Conservation (phyloP, 2,888 invertebrate species). For the Lissonota sp. region DNA sequence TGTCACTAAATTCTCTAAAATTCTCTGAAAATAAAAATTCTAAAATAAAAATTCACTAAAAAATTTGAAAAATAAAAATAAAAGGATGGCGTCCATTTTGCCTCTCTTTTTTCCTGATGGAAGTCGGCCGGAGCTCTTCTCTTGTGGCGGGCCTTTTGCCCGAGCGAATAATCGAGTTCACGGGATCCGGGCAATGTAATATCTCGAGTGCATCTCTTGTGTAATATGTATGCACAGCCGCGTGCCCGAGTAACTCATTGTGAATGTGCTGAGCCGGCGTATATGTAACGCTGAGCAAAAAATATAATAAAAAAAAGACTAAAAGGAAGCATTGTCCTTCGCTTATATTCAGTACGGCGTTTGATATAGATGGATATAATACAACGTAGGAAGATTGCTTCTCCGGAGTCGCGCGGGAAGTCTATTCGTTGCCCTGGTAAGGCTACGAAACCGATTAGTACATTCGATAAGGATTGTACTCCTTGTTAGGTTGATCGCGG, state of each 20-base stretch:
- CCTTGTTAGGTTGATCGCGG: slow-evolving; percentile 75
- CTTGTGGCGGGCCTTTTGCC: slow-evolving; percentile 25
- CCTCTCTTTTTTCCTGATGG: neutral
- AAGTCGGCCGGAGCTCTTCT: neutral
- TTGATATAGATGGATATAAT: slow-evolving; percentile 56
- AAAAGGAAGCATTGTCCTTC: slow-evolving; percentile 70
- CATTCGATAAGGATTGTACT: slow-evolving; percentile 72
- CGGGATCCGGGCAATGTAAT: slow-evolving; percentile 58
- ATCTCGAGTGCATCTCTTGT: slow-evolving; percentile 61
- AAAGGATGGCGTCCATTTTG: neutral
- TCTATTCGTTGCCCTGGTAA: slow-evolving; percentile 77
- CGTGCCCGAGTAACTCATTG: slow-evolving; percentile 58
- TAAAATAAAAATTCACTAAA: too few species aligned
- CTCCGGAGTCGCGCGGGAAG: slow-evolving; percentile 66
- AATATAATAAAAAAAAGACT: slow-evolving; percentile 68
- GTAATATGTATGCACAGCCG: slow-evolving; percentile 48
- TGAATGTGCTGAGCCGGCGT: slow-evolving; percentile 54
- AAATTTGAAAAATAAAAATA: too few species aligned
- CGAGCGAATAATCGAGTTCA: slow-evolving; percentile 59
- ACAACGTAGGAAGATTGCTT: slow-evolving; percentile 30
- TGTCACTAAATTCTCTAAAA: too few species aligned
- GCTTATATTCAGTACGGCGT: neutral
- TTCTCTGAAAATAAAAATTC: too few species aligned
- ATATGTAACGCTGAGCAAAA: slow-evolving; percentile 39
- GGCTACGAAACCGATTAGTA: slow-evolving; percentile 75